A percentile compares a stretch with the other conserved stretches of the same genome.
These are phyloP conservation scores for Notolepis coatsorum DNA, from an alignment of 2,797 vertebrate genomes.

Conservation along the genomic window DNA sequence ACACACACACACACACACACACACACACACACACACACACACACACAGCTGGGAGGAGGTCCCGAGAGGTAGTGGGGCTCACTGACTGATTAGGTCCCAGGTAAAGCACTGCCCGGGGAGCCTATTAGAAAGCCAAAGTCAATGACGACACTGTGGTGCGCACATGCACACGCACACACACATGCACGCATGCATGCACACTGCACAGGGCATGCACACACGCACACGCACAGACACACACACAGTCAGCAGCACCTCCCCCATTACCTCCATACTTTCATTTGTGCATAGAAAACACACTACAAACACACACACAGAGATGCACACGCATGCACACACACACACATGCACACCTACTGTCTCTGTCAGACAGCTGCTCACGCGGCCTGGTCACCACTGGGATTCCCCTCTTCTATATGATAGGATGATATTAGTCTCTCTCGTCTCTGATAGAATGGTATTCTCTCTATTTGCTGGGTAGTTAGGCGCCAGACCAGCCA, in stretches of 20 bases:
- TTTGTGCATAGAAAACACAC: too few species aligned
- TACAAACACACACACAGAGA: conserved; percentile 33
- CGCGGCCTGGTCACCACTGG: conserved; percentile 72
- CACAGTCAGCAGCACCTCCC: not conserved
- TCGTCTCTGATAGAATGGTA: conserved; percentile 18
- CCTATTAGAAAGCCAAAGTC: conserved; percentile 88
- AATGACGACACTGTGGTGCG: conserved; percentile 72
- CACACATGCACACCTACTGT: conserved; percentile 48
- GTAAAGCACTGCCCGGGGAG: conserved; percentile 89
- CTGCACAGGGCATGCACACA: not conserved
- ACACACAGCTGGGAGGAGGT: conserved; percentile 84
- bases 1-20: conserved; percentile 27
- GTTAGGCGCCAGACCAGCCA: conserved; percentile 75
- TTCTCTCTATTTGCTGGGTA: conserved; percentile 74
- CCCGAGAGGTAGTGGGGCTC: conserved; percentile 80
- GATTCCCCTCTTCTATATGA: conserved; percentile 73
- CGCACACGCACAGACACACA: not conserved
- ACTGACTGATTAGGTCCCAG: conserved; percentile 91
- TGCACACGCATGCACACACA: conserved; percentile 17
- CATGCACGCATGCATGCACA: not conserved
- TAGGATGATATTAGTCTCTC: conserved; percentile 76
- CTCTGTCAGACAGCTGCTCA: conserved; percentile 73
- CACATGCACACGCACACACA: not conserved
- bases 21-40: conserved; percentile 35
- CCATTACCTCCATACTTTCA: too few species aligned